Conservation (phyloP, 1,140 invertebrate species). For the Lepeophtheirus salmonis region DNA sequence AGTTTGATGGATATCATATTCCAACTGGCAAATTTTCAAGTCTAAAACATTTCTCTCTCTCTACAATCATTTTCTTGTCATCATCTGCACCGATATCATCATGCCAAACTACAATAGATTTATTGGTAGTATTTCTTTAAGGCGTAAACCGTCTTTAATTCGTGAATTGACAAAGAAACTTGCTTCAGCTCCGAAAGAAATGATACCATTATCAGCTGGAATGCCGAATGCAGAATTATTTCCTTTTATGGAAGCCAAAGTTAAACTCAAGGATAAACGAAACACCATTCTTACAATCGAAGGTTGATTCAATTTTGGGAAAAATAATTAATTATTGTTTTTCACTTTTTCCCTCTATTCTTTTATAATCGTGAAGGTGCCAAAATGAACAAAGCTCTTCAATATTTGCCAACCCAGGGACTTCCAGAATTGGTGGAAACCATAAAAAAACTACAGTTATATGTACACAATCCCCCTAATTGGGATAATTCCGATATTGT, state of each 20-base stretch:
- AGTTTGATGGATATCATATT: too few species aligned
- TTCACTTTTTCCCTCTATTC: neutral
- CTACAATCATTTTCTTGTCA: too few species aligned
- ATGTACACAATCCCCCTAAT: slow-evolving; percentile 39
- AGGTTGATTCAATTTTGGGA: too few species aligned
- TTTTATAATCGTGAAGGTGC: neutral
- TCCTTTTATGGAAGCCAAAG: slow-evolving; percentile 43
- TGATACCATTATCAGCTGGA: slow-evolving; percentile 51
- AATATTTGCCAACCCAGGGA: slow-evolving; percentile 7
- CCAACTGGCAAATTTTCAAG: too few species aligned
- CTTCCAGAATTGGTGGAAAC: slow-evolving; percentile 38
- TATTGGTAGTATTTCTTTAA: neutral
- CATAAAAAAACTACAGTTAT: slow-evolving; percentile 41
- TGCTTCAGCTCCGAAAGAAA: slow-evolving; percentile 39
- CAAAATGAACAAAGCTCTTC: slow-evolving; percentile 3
- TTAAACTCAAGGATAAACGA: slow-evolving; percentile 40
- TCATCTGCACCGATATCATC: too few species aligned
- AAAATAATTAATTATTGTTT: too few species aligned
- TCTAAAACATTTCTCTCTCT: too few species aligned
- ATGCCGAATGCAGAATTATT: slow-evolving; percentile 55
- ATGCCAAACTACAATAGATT: neutral
- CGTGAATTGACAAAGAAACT: slow-evolving; percentile 32
- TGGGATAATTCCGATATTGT: slow-evolving; percentile 38
- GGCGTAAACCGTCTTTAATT: slow-evolving; percentile 15
- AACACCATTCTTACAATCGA: neutral